These are phyloP conservation scores for Danio aesculapii DNA, from an alignment of 2,797 vertebrate species.

Conservation along the genomic window DNA sequence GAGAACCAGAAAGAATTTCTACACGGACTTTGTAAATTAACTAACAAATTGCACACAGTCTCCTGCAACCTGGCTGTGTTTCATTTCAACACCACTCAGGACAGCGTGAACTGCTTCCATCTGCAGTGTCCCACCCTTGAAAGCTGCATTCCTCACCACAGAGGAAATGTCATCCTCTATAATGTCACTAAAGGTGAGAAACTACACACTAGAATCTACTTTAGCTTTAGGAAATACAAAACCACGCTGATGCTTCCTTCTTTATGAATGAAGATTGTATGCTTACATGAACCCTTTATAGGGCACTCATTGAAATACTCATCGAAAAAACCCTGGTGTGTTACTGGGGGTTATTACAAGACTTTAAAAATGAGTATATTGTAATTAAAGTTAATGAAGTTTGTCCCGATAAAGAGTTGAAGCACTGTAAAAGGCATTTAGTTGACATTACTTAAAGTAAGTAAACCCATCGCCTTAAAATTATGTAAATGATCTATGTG, in stretches of 20 bases:
- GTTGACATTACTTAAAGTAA: too few relatives aligned
- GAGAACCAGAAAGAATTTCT: not conserved
- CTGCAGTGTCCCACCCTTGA: slow-evolving; percentile 88
- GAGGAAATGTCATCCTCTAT: slow-evolving; percentile 84
- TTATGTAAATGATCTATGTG: too few relatives aligned
- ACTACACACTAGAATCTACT: not conserved
- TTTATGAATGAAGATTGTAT: not conserved
- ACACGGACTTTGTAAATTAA: slow-evolving; percentile 1
- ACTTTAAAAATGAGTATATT: too few relatives aligned
- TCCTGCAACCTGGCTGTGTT: slow-evolving; percentile 95
- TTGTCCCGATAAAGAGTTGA: too few relatives aligned
- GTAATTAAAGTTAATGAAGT: too few relatives aligned
- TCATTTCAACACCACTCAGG: slow-evolving; percentile 81
- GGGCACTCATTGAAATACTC: too few relatives aligned
- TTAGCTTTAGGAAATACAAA: not conserved
- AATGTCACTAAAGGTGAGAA: slow-evolving; percentile 88
- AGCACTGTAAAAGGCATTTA: too few relatives aligned
- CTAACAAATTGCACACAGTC: slow-evolving; percentile 70
- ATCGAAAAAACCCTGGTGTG: too few relatives aligned
- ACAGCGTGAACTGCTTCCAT: slow-evolving; percentile 88
- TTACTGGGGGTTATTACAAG: too few relatives aligned
- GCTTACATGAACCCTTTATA: too few relatives aligned
- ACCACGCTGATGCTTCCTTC: not conserved
- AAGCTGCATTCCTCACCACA: slow-evolving; percentile 87
- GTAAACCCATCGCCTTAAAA: too few relatives aligned